Evolutionary conservation across 2,113 vertebrate genomes (phyloP), one percentile per base, ranked within the genome.

Genomic region (Hypomesus transpacificus): DNA sequence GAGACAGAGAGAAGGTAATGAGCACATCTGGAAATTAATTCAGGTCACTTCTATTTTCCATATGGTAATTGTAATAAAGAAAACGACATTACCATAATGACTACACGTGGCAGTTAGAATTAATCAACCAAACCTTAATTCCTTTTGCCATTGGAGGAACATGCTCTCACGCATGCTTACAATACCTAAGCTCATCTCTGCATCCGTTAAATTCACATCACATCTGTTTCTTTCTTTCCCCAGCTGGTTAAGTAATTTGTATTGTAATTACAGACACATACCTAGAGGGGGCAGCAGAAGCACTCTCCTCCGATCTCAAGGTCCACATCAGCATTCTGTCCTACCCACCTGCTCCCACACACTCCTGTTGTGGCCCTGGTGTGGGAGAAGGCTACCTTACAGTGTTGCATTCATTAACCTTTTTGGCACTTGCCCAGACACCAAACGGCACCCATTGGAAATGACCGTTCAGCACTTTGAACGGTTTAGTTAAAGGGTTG

Each of bases 221-320:
- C 39, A 46, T 46, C 39, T 46, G 39, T 4, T 4, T 46, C 39
- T 46, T 46, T 46, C 39, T 46, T 7, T 2, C 39, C 39, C 39
- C 39, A 46, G 39, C 39, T 46, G 39, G 8, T 46, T 46, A 24
- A 24, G 39, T 46, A 9, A 11, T 46, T 46, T 46, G 1, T 46
- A 9, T 11, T 85, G 86, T 78, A 85, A 69, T 63, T 66, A 28
- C 76, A n/a, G 11, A 11, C 9, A 62, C 78, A 58, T 1, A 21
- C 84, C 91, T 82, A 73, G 50, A 80, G 91, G 87, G 89, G 90
- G 91, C 90, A 93, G 87, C 46, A 82, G 31, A 72, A 59, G 8
- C 80, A 78, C 70, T 75, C 82, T 88, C 84, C 77, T 75, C 6
- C 14, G 65, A 63, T 56, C 34, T 62, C 52, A 56, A 16, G n/a